Base-by-base conservation (phyloP, 1,140 invertebrate genomes). In the Drosophila grimshawi region DNA sequence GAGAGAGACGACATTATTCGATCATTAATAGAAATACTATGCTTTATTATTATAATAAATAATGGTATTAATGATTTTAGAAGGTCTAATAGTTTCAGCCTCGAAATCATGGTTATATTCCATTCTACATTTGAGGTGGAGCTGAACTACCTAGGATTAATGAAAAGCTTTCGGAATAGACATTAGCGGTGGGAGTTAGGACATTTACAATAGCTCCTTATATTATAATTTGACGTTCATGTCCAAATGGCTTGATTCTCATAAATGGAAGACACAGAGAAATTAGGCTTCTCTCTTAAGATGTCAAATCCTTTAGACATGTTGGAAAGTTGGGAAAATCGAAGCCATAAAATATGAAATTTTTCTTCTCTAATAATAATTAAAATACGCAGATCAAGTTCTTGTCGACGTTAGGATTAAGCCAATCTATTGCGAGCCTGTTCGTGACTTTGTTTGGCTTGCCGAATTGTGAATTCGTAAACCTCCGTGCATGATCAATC, bases 201-300 rank as follows among this genome's bases (percentile, higher is more conserved):
- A 39, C 37, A 39, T 39, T 39, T 1, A 39, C 37, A 39, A 39
- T 39, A 39, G 37, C 37, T 7, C 37, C 37, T 39, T 39, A 7
- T 6, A 39, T 39, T 5, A 32, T 43, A 62, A 3, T 62, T 30
- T 62, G 57, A 7, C 67, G 41, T 3, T 29, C 51, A 49, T 62
- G 52, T 8, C 59, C 51, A 48, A 56, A 39, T 8, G 41, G 41
- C 32, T 49, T 70, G 39, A 70, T 70, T 3, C 48, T 70, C 60
- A 62, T 62, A 8, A 62, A 62, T 5, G 60, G 60, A 62, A 62
- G 45, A 29, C 60, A 19, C 5, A 46, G 46, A 51, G 60, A 51
- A 48, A 61, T 33, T 8, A 61, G 30, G 3, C 33, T 11, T 59
- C 59, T 45, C 8, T 59, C 45, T 59, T 59, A 59, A 3, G 33